Evolutionary conservation across 2,888 invertebrate species (phyloP), one percentile per base, ranked within the genome.

Genomic region (Cordilura impudica): DNA sequence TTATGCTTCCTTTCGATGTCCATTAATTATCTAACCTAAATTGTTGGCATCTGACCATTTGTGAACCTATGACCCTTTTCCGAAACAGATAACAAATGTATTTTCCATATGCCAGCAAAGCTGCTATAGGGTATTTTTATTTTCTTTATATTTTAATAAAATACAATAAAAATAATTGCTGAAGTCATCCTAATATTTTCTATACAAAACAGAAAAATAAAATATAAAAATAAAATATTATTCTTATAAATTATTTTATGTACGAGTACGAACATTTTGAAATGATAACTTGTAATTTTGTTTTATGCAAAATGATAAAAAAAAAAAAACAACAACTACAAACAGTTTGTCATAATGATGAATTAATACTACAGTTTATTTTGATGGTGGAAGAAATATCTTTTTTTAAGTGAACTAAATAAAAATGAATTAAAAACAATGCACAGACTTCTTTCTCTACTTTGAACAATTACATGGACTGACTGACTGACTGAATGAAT

Each of bases 341-440:
- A 66, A 65, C 16, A 47, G 60, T 65, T 67, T 75, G 79, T 76
- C 79, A 79, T 67, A 76, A 79, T 76, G 75, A 79, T 79, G 71
- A 76, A 79, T 79, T 72, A 79, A 72, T 58, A 31, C 58, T 51
- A 49, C 63, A 43, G 16, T 45, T 56, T 39, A 66, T 56, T 75
- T 63, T 67, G 79, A 79, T 79, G 65, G 74, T 60, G 51, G 39
- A 45, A 53, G 16, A 45, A 26, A 61, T n/a, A n/a, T n/a, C 58
- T 43, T 65, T 12, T 81, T 35, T 81, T 74, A 78, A 78, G 79
- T 76, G 79, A 76, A 79, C 60, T 67, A 76, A 79, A 79, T 79
- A 79, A 75, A 79, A 63, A 45, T 47, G 56, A 72, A 76, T 76
- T 79, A 76, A 76, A 78, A 72, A 79, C 76, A 79, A 79, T 76